These are phyloP conservation scores for Chaetura pelagica DNA, from an alignment of 2,113 vertebrate species.

Conservation along the genomic window DNA sequence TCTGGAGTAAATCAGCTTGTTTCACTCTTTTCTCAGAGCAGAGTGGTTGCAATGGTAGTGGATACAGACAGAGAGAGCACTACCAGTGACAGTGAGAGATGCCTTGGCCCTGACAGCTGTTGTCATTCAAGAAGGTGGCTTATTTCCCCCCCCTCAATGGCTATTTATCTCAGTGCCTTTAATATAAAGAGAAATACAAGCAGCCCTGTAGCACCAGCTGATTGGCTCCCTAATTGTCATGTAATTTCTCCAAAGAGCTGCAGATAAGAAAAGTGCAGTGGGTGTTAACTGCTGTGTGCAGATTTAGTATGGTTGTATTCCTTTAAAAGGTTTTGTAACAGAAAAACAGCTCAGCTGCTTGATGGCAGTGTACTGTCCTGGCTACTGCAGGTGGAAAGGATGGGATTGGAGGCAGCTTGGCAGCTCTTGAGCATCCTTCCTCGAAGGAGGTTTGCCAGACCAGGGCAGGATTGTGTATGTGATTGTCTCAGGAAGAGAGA, in stretches of 20 bases:
- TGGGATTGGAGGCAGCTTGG: neutral
- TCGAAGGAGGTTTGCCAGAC: neutral
- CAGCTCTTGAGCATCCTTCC: neutral
- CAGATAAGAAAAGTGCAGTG: neutral
- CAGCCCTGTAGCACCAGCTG: neutral
- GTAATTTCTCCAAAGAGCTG: neutral
- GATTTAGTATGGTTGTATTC: too few relatives aligned
- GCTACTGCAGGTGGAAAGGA: neutral
- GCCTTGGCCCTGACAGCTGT: neutral
- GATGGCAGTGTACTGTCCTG: neutral
- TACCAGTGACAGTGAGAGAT: neutral
- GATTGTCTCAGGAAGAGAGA: neutral
- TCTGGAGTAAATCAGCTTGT: neutral
- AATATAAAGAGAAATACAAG: neutral
- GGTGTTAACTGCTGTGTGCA: neutral
- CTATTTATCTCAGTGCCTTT: neutral
- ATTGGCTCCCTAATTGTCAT: neutral
- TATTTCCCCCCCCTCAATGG: too few relatives aligned
- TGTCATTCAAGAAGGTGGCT: neutral
- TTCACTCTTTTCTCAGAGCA: neutral
- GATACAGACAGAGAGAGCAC: neutral
- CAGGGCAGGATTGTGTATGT: neutral
- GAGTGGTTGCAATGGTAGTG: neutral
- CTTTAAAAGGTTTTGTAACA: neutral
- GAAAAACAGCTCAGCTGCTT: too few relatives aligned